These are phyloP conservation scores for Hipparchia sbordonii DNA, from an alignment of 2,888 invertebrate genomes.

Conservation along the genomic window DNA sequence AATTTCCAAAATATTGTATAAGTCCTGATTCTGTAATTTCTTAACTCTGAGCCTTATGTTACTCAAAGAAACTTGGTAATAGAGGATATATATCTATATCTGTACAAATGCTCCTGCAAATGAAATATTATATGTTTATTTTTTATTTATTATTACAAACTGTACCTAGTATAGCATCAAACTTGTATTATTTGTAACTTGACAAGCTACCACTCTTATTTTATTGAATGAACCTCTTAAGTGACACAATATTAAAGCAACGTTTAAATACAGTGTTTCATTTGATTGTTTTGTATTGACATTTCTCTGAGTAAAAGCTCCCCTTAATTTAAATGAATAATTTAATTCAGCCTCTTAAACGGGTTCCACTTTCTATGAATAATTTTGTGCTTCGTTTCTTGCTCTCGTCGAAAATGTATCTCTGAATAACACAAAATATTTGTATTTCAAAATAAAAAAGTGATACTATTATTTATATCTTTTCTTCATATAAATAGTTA, in stretches of 20 bases:
- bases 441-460: not conserved
- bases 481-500: no score
- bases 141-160: not conserved
- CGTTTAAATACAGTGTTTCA: not conserved
- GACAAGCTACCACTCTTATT: no score
- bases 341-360: constrained; percentile 23
- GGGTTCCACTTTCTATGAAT: constrained; percentile 24
- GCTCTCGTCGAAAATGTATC: not conserved
- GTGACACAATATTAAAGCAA: not conserved
- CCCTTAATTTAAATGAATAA: constrained; percentile 11
- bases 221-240: constrained; percentile 39
- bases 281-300: constrained; percentile 10
- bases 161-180: not conserved
- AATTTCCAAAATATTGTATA: not conserved
- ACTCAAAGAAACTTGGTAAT: no score
- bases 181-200: no score
- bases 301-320: not conserved
- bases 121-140: no score
- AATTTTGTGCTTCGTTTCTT: constrained; percentile 13
- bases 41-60: no score
- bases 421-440: not conserved
- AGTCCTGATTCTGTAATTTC: not conserved
- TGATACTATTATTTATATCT: no score
- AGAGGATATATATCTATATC: no score
- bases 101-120: no score